Conservation (phyloP, 1,140 invertebrate genomes). For the Phymastichus coffea region DNA sequence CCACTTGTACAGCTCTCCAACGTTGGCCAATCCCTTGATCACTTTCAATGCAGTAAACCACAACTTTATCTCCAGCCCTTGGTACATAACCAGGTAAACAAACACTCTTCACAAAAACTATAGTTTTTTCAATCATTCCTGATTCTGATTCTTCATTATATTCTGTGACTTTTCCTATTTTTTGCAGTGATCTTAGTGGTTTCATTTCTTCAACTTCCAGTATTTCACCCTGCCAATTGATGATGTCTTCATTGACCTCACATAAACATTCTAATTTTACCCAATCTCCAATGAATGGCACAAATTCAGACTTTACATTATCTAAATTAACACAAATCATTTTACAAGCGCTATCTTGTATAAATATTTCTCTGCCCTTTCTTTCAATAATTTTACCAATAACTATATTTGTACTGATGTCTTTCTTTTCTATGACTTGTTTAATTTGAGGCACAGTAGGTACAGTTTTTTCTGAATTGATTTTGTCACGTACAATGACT, state of each 20-base stretch:
- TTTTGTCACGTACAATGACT: no score
- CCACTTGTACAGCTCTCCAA: slow-evolving; percentile 64
- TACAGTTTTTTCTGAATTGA: background rate
- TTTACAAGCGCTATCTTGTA: slow-evolving; percentile 55
- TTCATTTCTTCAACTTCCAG: slow-evolving; percentile 60
- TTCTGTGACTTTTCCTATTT: slow-evolving; percentile 55
- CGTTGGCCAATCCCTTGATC: slow-evolving; percentile 57
- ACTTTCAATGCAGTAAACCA: slow-evolving; percentile 67
- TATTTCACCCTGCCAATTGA: slow-evolving; percentile 57
- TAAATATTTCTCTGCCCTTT: slow-evolving; percentile 53
- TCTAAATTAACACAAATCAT: slow-evolving; percentile 60
- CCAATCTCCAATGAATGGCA: slow-evolving; percentile 66
- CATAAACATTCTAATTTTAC: slow-evolving; percentile 60
- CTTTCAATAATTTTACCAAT: slow-evolving; percentile 58
- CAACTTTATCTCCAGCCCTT: slow-evolving; percentile 59
- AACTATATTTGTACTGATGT: slow-evolving; percentile 52
- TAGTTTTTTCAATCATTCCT: slow-evolving; percentile 57
- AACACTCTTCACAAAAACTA: slow-evolving; percentile 59
- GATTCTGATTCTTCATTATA: slow-evolving; percentile 52
- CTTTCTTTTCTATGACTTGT: slow-evolving; percentile 27
- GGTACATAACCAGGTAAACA: slow-evolving; percentile 59
- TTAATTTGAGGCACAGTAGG: background rate
- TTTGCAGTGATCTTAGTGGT: slow-evolving; percentile 58
- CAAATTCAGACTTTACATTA: slow-evolving; percentile 55
- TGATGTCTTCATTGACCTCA: slow-evolving; percentile 56